Conservation (phyloP, 2,113 vertebrate species). For the Esox niger region DNA sequence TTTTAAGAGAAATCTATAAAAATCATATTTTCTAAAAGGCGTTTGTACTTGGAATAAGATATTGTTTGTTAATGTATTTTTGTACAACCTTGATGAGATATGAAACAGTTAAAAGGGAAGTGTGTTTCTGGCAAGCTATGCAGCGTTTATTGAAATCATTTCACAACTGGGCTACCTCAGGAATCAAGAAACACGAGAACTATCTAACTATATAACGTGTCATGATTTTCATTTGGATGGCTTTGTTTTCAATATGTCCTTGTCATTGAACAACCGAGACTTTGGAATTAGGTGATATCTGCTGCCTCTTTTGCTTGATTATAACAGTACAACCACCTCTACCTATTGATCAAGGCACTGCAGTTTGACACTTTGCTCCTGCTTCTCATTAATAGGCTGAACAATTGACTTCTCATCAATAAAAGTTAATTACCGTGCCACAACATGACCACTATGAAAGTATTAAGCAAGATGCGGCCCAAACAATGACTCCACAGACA, state of each 20-base stretch:
- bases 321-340: constrained; percentile 23
- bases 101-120: constrained; percentile 56
- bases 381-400: constrained; percentile 28
- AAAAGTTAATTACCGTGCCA: constrained; percentile 38
- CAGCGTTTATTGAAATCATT: constrained; percentile 50
- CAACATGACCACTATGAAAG: constrained; percentile 47
- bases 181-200: constrained; percentile 31
- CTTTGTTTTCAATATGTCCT: neutral
- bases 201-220: neutral
- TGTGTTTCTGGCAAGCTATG: constrained; percentile 55
- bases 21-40: constrained; percentile 68
- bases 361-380: constrained; percentile 69
- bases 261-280: neutral
- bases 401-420: constrained; percentile 34
- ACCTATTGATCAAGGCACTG: constrained; percentile 32
- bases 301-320: constrained; percentile 10
- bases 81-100: constrained; percentile 58
- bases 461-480: constrained; percentile 40
- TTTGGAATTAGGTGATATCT: constrained; percentile 8
- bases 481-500: too few species aligned
- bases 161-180: constrained; percentile 76
- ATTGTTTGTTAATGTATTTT: constrained; percentile 79
- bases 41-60: constrained; percentile 62
- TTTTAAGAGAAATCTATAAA: constrained; percentile 23
- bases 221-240: neutral